Evolutionary conservation across 2,888 invertebrate species (phyloP).

Genomic region (Argyresthia albistria): DNA sequence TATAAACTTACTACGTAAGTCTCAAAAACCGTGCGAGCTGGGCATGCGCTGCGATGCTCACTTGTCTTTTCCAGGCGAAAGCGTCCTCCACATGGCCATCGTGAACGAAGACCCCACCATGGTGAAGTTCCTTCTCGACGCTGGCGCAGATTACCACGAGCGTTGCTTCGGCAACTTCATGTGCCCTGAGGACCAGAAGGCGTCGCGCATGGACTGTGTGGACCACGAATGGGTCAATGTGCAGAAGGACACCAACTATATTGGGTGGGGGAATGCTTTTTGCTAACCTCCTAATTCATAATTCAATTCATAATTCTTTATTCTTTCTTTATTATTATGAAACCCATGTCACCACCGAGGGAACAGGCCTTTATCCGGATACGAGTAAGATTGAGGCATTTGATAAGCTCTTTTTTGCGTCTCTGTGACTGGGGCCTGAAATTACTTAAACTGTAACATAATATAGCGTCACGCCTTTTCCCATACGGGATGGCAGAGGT

Average conservation of each 20-base stretch:
- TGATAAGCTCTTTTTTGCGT: neutral
- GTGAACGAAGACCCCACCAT: conserved; percentile 98
- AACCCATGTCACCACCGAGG: no score
- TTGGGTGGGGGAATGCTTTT: conserved; percentile 70
- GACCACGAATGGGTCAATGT: conserved; percentile 95
- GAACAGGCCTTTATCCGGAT: no score
- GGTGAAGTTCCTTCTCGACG: conserved; percentile 95
- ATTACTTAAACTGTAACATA: no score
- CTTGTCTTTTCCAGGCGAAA: conserved; percentile 79
- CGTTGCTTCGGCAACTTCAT: conserved; percentile 97
- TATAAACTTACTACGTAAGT: no score
- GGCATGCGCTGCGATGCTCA: no score
- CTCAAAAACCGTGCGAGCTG: no score
- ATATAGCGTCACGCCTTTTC: no score
- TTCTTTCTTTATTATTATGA: neutral
- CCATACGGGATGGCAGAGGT: conserved; percentile 7
- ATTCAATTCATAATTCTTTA: no score
- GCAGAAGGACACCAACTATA: conserved; percentile 85
- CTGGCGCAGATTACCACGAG: conserved; percentile 92
- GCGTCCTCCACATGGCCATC: conserved; percentile 96
- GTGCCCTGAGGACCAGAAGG: conserved; percentile 98
- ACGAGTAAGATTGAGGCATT: no score
- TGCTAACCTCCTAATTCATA: neutral
- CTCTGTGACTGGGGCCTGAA: no score
- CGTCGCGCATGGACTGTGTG: conserved; percentile 85